Evolutionary conservation across 2,888 invertebrate genomes (phyloP).

Genomic region (Drosophila cyrtoloma): DNA sequence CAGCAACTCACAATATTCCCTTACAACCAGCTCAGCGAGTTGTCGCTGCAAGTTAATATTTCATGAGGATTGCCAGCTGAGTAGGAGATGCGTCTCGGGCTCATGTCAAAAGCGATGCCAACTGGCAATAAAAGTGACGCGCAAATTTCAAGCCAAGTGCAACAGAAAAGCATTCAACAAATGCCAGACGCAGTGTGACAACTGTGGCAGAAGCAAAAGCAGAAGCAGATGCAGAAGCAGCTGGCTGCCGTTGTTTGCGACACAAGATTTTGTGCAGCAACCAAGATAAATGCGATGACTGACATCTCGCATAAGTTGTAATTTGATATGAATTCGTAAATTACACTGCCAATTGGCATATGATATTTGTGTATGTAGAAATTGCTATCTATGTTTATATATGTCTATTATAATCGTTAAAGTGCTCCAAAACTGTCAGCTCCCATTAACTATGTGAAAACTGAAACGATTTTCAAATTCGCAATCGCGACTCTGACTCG

Average conservation of each 20-base stretch:
- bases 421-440: not conserved
- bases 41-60: constrained; percentile 67
- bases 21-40: constrained; percentile 28
- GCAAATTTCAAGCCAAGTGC: constrained; percentile 77
- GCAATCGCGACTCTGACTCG: not conserved
- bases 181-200: constrained; percentile 60
- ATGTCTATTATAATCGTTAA: not conserved
- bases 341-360: constrained; percentile 67
- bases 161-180: constrained; percentile 78
- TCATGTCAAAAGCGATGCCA: constrained; percentile 44
- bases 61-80: not conserved
- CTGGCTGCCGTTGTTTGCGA: constrained; percentile 38
- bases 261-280: constrained; percentile 44
- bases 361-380: not conserved
- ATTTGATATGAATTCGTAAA: constrained; percentile 76
- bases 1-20: not conserved
- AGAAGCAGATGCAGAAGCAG: constrained; percentile 18
- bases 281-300: constrained; percentile 61
- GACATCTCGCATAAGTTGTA: constrained; percentile 49
- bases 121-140: constrained; percentile 75
- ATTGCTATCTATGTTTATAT: not conserved
- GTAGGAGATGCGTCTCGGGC: not conserved
- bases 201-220: constrained; percentile 3
- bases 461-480: not conserved
- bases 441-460: not conserved